phyloP scores from a whole-genome alignment of 2,797 vertebrate genomes.

The Phyllotis vaccarum region DNA sequence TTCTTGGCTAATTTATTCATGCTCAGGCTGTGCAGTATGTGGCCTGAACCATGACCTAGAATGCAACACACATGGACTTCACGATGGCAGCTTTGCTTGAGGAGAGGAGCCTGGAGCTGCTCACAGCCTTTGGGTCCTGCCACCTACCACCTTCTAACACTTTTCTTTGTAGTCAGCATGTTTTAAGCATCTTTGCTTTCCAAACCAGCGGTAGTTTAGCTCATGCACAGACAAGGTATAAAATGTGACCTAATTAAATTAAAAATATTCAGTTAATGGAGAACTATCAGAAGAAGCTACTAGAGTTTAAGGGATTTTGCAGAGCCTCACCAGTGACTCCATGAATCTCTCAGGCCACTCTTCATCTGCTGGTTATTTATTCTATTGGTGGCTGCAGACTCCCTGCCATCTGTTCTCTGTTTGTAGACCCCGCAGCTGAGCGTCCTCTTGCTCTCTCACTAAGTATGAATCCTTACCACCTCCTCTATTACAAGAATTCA shows the following conservation, averaged over 20 bases:
- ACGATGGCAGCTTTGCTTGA: no score
- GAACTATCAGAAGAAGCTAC: slow-evolving; percentile 53
- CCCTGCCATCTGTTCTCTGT: background rate
- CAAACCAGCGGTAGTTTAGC: slow-evolving; percentile 17
- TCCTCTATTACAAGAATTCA: no score
- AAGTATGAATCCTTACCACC: background rate
- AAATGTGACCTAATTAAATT: slow-evolving; percentile 69
- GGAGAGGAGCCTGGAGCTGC: background rate
- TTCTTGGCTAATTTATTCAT: background rate
- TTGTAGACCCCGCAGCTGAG: background rate
- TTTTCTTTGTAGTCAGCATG: background rate
- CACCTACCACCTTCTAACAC: background rate
- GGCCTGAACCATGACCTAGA: background rate
- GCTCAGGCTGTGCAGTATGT: no score
- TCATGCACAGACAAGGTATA: background rate
- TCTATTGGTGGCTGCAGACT: background rate
- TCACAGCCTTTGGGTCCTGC: accelerated
- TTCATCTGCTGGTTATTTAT: background rate
- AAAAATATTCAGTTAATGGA: slow-evolving; percentile 63
- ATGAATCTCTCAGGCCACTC: background rate
- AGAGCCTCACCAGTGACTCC: background rate
- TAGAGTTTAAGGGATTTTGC: slow-evolving; percentile 35
- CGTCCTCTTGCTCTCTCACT: background rate
- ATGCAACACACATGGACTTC: background rate
- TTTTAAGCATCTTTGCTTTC: slow-evolving; percentile 21